A percentile compares a stretch with the other conserved stretches of the same genome.
These are phyloP conservation scores for Nipponacmea schrenckii DNA, from an alignment of 2,888 invertebrate species.

Conservation along the genomic window DNA sequence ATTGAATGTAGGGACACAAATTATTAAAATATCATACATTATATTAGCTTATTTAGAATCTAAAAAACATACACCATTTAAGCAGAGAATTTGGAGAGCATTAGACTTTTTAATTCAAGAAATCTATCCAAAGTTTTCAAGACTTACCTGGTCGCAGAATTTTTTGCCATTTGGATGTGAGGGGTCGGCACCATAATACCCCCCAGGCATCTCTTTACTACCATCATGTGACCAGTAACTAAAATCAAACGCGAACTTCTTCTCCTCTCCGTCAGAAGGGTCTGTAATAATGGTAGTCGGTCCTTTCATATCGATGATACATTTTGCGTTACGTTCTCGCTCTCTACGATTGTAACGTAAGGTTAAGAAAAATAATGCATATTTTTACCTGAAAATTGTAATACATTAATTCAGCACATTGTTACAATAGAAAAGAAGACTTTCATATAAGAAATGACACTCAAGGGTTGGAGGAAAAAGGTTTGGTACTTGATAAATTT, in stretches of 20 bases:
- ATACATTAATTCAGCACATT: not conserved
- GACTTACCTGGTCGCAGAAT: slow-evolving; percentile 71
- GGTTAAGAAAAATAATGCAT: slow-evolving; percentile 21
- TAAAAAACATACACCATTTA: no score
- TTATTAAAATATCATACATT: no score
- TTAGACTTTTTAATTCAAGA: no score
- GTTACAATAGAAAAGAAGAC: no score
- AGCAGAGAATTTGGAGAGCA: no score
- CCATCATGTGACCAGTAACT: slow-evolving; percentile 74
- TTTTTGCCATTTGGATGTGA: slow-evolving; percentile 68
- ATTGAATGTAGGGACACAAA: no score
- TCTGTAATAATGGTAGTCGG: slow-evolving; percentile 69
- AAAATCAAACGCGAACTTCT: slow-evolving; percentile 71
- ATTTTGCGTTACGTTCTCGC: slow-evolving; percentile 69
- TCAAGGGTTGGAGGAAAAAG: no score
- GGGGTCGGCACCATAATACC: slow-evolving; percentile 68
- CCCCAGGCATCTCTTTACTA: slow-evolving; percentile 67
- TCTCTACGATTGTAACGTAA: slow-evolving; percentile 70
- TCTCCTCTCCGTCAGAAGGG: slow-evolving; percentile 66
- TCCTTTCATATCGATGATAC: slow-evolving; percentile 70
- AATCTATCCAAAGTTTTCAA: no score
- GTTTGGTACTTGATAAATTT: no score
- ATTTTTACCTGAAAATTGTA: not conserved
- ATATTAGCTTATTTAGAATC: no score
- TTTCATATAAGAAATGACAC: no score